Evolutionary conservation across 2,888 invertebrate species (phyloP).

Genomic region (Brachynemurus nebulosus): DNA sequence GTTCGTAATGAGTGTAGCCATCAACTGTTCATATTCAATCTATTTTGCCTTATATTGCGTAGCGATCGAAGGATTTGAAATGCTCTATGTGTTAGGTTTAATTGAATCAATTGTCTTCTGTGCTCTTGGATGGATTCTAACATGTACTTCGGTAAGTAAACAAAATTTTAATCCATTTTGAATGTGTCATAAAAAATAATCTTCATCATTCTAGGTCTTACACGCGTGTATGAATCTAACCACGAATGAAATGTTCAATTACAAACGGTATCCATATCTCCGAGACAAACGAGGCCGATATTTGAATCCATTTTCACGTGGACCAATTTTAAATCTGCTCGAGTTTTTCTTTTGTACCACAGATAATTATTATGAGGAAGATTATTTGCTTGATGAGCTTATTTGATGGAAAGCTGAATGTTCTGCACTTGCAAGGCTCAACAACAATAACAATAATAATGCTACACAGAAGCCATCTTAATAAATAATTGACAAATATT

Average conservation of each 20-base stretch:
- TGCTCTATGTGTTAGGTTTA: slow-evolving; percentile 71
- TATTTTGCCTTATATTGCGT: slow-evolving; percentile 80
- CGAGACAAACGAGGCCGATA: slow-evolving; percentile 79
- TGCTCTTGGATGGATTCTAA: slow-evolving; percentile 74
- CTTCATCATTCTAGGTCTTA: slow-evolving; percentile 66
- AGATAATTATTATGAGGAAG: slow-evolving; percentile 63
- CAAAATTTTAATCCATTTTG: neutral
- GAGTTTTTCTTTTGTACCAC: slow-evolving; percentile 84
- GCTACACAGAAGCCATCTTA: no score
- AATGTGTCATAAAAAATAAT: no score
- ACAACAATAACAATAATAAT: neutral
- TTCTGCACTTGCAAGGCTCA: neutral
- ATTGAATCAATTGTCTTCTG: slow-evolving; percentile 74
- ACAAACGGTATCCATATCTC: slow-evolving; percentile 79
- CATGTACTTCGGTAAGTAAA: slow-evolving; percentile 67
- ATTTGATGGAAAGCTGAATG: slow-evolving; percentile 25
- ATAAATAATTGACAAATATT: no score
- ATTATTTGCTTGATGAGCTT: slow-evolving; percentile 50
- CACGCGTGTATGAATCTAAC: slow-evolving; percentile 90
- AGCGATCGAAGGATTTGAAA: slow-evolving; percentile 69
- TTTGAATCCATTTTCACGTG: slow-evolving; percentile 84
- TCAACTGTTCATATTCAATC: slow-evolving; percentile 76
- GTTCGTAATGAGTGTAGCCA: slow-evolving; percentile 75
- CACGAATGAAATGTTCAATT: slow-evolving; percentile 91
- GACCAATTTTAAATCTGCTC: slow-evolving; percentile 70